Evolutionary conservation across 2,113 vertebrate species (phyloP).

Genomic region (Tauraco erythrolophus): DNA sequence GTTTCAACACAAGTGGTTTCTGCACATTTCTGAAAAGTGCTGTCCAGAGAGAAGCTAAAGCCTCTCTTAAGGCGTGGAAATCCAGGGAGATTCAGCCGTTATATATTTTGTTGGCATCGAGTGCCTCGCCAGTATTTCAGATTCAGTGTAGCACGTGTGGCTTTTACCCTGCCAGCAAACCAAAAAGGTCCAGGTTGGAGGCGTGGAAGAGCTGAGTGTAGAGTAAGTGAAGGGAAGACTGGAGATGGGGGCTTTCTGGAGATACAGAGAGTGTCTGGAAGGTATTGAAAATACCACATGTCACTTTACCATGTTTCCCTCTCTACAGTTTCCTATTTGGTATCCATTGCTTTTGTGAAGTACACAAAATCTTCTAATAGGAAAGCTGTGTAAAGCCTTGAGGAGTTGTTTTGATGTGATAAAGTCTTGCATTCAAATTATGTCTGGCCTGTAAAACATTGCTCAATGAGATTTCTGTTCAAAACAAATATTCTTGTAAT

Average conservation of each 20-base stretch:
- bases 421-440: not conserved
- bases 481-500: not conserved
- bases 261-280: not conserved
- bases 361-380: conserved; percentile 12
- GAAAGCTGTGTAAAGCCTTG: conserved; percentile 38
- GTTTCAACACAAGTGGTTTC: not conserved
- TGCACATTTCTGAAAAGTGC: not conserved
- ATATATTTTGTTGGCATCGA: not conserved
- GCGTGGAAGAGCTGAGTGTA: not conserved
- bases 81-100: not conserved
- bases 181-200: not conserved
- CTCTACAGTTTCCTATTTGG: not conserved
- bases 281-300: not conserved
- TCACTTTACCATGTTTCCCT: not conserved
- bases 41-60: not conserved
- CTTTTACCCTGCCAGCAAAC: not conserved
- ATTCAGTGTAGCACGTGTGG: rapidly evolving
- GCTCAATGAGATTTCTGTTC: not conserved
- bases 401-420: not conserved
- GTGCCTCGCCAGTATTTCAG: not conserved
- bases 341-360: conserved; percentile 36
- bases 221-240: not conserved
- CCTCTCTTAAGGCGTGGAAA: not conserved
- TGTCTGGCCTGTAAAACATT: not conserved
- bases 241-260: not conserved